Evolutionary conservation across 1,140 invertebrate genomes (phyloP), one percentile per base, ranked within the genome.

Genomic region (Scaptodrosophila lebanonensis): DNA sequence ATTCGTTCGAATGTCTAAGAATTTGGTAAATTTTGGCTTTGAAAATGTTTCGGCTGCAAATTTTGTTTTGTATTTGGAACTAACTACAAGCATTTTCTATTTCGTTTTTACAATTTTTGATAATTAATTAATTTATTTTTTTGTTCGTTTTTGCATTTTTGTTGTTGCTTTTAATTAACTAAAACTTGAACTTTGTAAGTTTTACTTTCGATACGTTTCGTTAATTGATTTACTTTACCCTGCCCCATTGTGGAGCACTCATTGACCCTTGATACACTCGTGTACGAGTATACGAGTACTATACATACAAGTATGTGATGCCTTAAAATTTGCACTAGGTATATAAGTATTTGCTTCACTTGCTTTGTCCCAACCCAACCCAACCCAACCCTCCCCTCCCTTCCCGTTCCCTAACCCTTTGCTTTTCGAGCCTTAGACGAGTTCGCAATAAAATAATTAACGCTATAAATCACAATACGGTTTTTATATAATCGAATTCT

Each of bases 401-500:
- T 29, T n/a, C 16, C 25, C 12, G 9, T 12, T 32, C 33, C 29
- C 12, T 15, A 1, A 20, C 1, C 7, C 18, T 13, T 16, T 36
- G 22, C 22, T 13, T 35, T 29, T 33, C 22, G 15, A 39, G 20
- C 15, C 40, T 15, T 15, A 42, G 8, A 56, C 16, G 51, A 51
- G 57, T 63, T 59, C 63, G 38, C 49, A 66, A 77, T 84, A 73
- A 84, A 84, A 79, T 84, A 84, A 84, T 84, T 84, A 84, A 84
- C 75, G 67, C 82, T 84, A 84, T 64, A 84, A 84, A 84, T 84
- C 82, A 84, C 82, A 83, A 84, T 84, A 76, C 73, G 72, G 79
- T 83, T 83, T 79, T 69, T 60, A 65, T 49, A 56, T 47, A 49
- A 53, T 53, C 56, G 45, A 59, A 65, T 45, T 64, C 18, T 49